phyloP scores from a whole-genome alignment of 2,888 invertebrate species.

The Microctonus hyperodae region DNA sequence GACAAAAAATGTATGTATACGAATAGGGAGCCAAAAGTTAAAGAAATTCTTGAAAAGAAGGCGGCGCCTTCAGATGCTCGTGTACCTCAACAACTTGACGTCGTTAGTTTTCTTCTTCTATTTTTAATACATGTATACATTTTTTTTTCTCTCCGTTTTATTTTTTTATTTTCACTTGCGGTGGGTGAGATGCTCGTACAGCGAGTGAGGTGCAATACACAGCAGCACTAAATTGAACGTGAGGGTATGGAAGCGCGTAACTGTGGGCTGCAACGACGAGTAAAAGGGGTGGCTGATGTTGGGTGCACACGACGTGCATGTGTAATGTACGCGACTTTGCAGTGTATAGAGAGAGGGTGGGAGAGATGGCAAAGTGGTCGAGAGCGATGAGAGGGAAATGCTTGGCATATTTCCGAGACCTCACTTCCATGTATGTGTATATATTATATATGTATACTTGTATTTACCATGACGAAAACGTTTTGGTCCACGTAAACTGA shows the following conservation, averaged over 20 bases:
- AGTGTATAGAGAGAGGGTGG: not conserved
- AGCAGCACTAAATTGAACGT: conserved; percentile 31
- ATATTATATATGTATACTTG: conserved; percentile 10
- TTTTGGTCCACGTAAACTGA: conserved; percentile 16
- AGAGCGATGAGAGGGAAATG: not conserved
- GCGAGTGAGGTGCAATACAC: conserved; percentile 26
- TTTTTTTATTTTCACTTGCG: not conserved
- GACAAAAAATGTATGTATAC: conserved; percentile 9
- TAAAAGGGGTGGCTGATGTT: conserved; percentile 28
- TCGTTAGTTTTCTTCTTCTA: conserved; percentile 9
- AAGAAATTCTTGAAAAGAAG: conserved; percentile 19
- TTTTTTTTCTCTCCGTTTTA: conserved; percentile 1
- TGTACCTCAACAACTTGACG: conserved; percentile 19
- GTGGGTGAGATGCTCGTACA: not conserved
- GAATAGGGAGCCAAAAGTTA: conserved; percentile 8
- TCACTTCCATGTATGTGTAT: conserved; percentile 10
- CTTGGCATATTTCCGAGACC: not conserved
- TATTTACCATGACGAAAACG: conserved; percentile 18
- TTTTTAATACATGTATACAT: not conserved
- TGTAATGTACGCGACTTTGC: conserved; percentile 29
- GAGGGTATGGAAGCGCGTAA: conserved; percentile 16
- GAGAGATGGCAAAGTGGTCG: not conserved
- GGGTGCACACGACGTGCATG: conserved; percentile 33
- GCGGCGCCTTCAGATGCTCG: not conserved
- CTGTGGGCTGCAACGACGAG: conserved; percentile 22